These are phyloP conservation scores for Parthenolecanium corni DNA, from an alignment of 2,888 invertebrate species.

Conservation along the genomic window DNA sequence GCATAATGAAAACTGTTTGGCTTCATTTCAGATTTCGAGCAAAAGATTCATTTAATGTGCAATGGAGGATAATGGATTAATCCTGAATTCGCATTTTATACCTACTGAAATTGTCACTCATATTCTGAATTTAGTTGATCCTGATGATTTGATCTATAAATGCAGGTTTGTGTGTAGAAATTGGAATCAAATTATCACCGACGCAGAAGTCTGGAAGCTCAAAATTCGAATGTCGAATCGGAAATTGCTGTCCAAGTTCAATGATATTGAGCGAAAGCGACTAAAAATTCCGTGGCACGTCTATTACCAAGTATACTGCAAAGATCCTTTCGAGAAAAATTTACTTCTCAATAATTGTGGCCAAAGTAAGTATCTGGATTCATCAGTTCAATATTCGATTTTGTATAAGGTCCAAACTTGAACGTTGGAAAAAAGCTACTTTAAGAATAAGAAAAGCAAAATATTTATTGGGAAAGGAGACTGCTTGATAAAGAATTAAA, in stretches of 20 bases:
- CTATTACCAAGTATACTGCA: constrained; percentile 27
- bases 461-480: too few species aligned
- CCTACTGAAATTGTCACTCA: constrained; percentile 15
- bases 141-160: neutral
- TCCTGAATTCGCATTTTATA: neutral
- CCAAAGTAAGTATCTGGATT: constrained; percentile 27
- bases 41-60: too few species aligned
- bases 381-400: neutral
- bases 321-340: constrained; percentile 31
- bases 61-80: neutral
- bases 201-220: constrained; percentile 20
- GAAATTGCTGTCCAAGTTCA: constrained; percentile 4
- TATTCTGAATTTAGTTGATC: constrained; percentile 12
- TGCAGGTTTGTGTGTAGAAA: constrained; percentile 26
- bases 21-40: too few species aligned
- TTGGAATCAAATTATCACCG: constrained; percentile 29
- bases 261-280: neutral
- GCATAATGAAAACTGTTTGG: too few species aligned
- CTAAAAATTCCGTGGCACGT: constrained; percentile 28
- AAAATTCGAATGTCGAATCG: neutral
- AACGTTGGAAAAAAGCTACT: too few species aligned
- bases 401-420: neutral
- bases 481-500: too few species aligned
- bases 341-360: constrained; percentile 30
- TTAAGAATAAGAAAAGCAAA: too few species aligned